Conservation (phyloP, 2,888 invertebrate species). For the Callyntrura sp. region DNA sequence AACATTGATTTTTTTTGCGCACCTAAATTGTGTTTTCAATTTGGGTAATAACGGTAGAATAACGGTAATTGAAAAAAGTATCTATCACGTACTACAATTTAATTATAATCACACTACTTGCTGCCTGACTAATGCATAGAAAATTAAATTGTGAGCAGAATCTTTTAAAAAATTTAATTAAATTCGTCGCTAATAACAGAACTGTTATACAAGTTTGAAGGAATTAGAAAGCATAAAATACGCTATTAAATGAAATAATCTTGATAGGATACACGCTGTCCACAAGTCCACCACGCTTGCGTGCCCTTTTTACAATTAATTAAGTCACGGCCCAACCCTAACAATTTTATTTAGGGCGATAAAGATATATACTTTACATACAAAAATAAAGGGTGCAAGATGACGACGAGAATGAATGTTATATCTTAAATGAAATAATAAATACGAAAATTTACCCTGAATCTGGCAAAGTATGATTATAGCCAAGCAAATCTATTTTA, state of each 20-base stretch:
- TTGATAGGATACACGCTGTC: too few relatives aligned
- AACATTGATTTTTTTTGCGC: not conserved
- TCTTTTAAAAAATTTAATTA: not conserved
- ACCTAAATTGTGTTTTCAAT: not conserved
- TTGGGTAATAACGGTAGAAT: not conserved
- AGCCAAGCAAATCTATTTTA: too few relatives aligned
- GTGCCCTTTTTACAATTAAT: not conserved
- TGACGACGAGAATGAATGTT: too few relatives aligned
- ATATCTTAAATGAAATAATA: too few relatives aligned
- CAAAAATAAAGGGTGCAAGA: too few relatives aligned
- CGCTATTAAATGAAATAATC: too few relatives aligned
- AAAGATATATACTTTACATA: too few relatives aligned
- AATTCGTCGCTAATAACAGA: not conserved
- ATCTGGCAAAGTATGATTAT: too few relatives aligned
- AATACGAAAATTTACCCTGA: too few relatives aligned
- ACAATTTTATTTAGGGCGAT: too few relatives aligned
- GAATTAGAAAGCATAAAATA: not conserved
- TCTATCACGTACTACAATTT: too few relatives aligned
- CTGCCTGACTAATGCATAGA: not conserved
- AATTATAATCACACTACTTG: not conserved
- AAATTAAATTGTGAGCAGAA: not conserved
- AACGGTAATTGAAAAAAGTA: not conserved
- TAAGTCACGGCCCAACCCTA: not conserved
- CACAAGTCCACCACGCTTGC: too few relatives aligned
- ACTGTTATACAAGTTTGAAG: not conserved